Percentiles rank a stretch among this genome's conserved stretches.
phyloP scores from a whole-genome alignment of 2,797 vertebrate genomes.

The Taenioides sp. region DNA sequence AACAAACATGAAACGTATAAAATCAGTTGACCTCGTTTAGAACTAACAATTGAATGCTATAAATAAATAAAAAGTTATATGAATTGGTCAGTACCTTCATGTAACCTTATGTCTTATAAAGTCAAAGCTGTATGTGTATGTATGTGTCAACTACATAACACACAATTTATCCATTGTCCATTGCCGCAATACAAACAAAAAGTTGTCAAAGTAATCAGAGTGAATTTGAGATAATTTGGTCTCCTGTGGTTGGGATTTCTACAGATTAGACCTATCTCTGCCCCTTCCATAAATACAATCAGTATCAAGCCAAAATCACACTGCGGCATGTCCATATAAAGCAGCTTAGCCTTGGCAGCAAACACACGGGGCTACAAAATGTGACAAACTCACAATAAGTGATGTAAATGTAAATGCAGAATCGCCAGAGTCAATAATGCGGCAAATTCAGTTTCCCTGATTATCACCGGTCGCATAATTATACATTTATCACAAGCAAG shows the following conservation, averaged over 20 bases:
- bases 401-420: not conserved
- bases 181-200: conserved; percentile 49
- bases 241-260: conserved; percentile 70
- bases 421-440: too few species aligned
- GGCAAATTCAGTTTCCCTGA: too few species aligned
- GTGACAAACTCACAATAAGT: not conserved
- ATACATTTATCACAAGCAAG: too few species aligned
- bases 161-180: conserved; percentile 12
- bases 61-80: too few species aligned
- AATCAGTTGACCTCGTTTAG: not conserved
- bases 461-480: too few species aligned
- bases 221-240: conserved; percentile 65
- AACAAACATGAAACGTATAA: not conserved
- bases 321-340: conserved; percentile 75
- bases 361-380: conserved; percentile 5
- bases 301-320: conserved; percentile 77
- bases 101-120: too few species aligned
- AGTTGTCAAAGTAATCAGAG: conserved; percentile 73
- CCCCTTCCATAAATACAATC: conserved; percentile 72
- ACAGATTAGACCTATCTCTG: conserved; percentile 73
- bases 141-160: not conserved
- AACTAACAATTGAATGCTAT: not conserved
- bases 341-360: conserved; percentile 74
- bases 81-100: too few species aligned
- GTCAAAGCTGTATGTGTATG: too few species aligned